Conservation (phyloP, 2,797 vertebrate species). For the Enteromius paludinosus region DNA sequence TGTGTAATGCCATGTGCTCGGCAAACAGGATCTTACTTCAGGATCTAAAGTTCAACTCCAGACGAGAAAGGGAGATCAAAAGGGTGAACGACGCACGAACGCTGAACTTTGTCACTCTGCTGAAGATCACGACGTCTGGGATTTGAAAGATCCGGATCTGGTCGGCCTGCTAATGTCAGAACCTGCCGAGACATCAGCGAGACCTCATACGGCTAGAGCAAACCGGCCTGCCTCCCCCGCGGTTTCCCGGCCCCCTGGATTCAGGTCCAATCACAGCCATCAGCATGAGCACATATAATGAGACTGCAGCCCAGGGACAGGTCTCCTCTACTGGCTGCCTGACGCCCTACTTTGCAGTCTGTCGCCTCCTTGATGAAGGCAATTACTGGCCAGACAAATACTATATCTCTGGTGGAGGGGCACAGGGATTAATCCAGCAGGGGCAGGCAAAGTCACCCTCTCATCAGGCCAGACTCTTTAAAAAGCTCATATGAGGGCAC, state of each 20-base stretch:
- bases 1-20: constrained; percentile 17
- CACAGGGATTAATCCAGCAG: constrained; percentile 55
- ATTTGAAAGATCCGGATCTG: constrained; percentile 30
- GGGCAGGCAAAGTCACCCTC: constrained; percentile 54
- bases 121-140: constrained; percentile 43
- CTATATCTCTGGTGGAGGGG: constrained; percentile 55
- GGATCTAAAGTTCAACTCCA: constrained; percentile 44
- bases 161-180: constrained; percentile 37
- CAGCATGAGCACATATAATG: constrained; percentile 51
- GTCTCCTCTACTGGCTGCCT: constrained; percentile 46
- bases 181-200: constrained; percentile 29
- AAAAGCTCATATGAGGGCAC: constrained; percentile 41
- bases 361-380: constrained; percentile 61
- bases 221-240: constrained; percentile 24
- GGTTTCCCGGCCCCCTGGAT: constrained; percentile 39
- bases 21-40: constrained; percentile 46
- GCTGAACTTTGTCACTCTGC: constrained; percentile 30
- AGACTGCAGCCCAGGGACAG: constrained; percentile 43
- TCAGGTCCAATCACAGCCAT: constrained; percentile 41
- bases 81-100: constrained; percentile 7
- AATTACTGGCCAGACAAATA: constrained; percentile 65
- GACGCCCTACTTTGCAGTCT: constrained; percentile 49
- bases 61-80: constrained; percentile 28
- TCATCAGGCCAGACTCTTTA: constrained; percentile 47
- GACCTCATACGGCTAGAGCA: constrained; percentile 35